phyloP scores from a whole-genome alignment of 2,797 vertebrate genomes.

The Allobates femoralis region DNA sequence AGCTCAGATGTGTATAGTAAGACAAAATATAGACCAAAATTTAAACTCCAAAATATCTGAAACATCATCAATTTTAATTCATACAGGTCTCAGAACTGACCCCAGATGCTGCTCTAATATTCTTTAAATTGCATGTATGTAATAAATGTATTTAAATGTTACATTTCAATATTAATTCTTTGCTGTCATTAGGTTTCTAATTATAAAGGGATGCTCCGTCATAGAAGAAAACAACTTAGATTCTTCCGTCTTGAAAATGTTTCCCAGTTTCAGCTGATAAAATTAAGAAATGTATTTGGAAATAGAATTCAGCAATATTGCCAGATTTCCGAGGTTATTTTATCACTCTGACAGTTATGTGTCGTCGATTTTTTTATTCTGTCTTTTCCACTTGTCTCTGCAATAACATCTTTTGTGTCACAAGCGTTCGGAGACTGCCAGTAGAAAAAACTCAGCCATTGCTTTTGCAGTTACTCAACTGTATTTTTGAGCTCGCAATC shows the following conservation, averaged over 20 bases:
- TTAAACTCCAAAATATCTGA: neutral
- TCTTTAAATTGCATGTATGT: no score
- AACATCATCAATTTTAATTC: neutral
- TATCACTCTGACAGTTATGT: slow-evolving; percentile 38
- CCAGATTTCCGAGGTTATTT: slow-evolving; percentile 49
- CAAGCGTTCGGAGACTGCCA: slow-evolving; percentile 54
- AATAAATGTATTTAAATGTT: no score
- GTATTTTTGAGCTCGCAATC: slow-evolving; percentile 38
- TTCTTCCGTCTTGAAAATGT: slow-evolving; percentile 4
- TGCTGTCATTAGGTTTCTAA: neutral
- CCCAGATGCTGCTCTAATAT: no score
- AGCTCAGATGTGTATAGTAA: neutral
- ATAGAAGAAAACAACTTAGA: neutral
- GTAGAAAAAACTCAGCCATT: slow-evolving; percentile 35
- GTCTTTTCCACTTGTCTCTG: slow-evolving; percentile 60
- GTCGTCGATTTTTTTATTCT: slow-evolving; percentile 52
- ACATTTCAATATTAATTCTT: neutral
- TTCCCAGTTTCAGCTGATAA: slow-evolving; percentile 15
- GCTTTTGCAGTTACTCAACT: slow-evolving; percentile 44
- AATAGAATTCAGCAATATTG: slow-evolving; percentile 13
- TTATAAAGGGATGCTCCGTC: neutral
- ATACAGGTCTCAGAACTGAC: neutral
- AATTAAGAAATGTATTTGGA: slow-evolving; percentile 29
- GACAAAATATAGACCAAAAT: neutral
- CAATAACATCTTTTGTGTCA: slow-evolving; percentile 62